Evolutionary conservation across 2,888 invertebrate genomes (phyloP).

Genomic region (Melanargia galathea): DNA sequence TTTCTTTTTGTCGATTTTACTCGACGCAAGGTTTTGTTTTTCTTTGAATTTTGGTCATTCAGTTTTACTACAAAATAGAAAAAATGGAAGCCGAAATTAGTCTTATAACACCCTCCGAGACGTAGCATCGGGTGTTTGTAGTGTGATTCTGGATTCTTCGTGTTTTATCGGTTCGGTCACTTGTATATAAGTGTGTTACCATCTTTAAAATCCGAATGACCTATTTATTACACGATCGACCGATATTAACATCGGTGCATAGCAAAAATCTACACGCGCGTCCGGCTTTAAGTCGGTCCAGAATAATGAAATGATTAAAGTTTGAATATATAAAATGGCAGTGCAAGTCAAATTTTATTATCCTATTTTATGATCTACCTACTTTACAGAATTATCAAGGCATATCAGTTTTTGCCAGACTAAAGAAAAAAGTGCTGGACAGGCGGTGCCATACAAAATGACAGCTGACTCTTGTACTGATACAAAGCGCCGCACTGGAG

Average conservation of each 20-base stretch:
- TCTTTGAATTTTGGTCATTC: background rate
- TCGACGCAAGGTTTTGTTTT: background rate
- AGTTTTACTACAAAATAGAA: background rate
- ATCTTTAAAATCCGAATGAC: background rate
- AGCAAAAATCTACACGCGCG: slow-evolving; percentile 4
- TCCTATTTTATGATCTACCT: background rate
- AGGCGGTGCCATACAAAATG: too few relatives aligned
- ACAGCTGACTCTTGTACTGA: too few relatives aligned
- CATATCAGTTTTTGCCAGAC: background rate
- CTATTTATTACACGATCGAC: background rate
- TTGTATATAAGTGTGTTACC: too few relatives aligned
- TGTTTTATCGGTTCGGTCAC: too few relatives aligned
- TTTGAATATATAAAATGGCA: slow-evolving; percentile 13
- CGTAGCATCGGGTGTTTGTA: too few relatives aligned
- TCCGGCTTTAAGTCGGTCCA: background rate
- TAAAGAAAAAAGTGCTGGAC: slow-evolving; percentile 1
- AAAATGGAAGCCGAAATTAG: background rate
- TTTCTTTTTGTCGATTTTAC: too few relatives aligned
- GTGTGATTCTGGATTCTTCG: too few relatives aligned
- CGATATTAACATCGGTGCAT: background rate
- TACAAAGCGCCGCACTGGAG: too few relatives aligned
- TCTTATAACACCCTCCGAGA: too few relatives aligned
- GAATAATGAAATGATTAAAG: background rate
- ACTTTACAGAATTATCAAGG: background rate
- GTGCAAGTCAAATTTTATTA: slow-evolving; percentile 9